Evolutionary conservation across 2,113 vertebrate genomes (phyloP).

Genomic region (Nycticebus coucang): DNA sequence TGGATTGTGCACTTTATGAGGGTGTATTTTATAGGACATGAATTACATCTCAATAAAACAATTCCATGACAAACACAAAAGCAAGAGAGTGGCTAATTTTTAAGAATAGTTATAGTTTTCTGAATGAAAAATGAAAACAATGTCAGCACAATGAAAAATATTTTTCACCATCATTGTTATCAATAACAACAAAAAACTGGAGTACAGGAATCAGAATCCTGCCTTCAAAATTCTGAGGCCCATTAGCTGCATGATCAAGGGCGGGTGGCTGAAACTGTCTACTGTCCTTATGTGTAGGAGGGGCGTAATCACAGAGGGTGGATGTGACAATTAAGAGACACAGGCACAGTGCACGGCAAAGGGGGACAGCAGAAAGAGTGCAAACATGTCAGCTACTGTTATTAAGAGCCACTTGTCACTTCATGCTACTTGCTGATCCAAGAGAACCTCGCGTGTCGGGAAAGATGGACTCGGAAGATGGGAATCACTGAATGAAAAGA

Average conservation of each 20-base stretch:
- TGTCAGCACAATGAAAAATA: not conserved
- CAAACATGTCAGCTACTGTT: not conserved
- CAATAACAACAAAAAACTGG: fast-evolving
- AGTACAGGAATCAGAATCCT: not conserved
- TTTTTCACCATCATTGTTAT: no score
- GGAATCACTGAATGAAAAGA: no score
- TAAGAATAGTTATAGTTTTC: not conserved
- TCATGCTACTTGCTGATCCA: fast-evolving
- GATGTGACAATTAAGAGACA: no score
- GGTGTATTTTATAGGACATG: not conserved
- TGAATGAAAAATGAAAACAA: no score
- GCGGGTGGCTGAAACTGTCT: not conserved
- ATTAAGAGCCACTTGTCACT: not conserved
- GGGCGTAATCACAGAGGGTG: fast-evolving
- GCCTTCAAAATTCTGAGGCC: not conserved
- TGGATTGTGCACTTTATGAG: fast-evolving
- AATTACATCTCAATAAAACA: not conserved
- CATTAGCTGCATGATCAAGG: fast-evolving
- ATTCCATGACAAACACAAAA: not conserved
- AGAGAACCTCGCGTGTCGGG: no score
- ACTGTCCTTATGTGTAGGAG: fast-evolving
- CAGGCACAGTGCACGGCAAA: fast-evolving
- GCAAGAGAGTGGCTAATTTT: not conserved
- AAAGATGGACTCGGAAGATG: not conserved
- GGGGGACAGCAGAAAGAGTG: not conserved